Conservation (phyloP, 2,113 vertebrate species). For the Phylloscopus trochiloides region DNA sequence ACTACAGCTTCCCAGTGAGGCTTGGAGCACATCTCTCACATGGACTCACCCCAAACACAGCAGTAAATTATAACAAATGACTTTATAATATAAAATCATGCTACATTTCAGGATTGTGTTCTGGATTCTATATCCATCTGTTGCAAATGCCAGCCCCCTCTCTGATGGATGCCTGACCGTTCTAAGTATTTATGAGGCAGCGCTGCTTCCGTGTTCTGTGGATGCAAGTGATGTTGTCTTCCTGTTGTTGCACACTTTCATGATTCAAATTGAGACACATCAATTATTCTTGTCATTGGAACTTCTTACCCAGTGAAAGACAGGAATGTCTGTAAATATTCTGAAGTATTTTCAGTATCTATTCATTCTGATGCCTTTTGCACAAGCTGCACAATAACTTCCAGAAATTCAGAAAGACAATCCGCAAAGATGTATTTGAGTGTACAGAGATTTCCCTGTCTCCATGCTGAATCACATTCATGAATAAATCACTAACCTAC, state of each 20-base stretch:
- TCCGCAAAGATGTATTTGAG: background rate
- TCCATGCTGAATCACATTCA: background rate
- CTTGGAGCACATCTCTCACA: background rate
- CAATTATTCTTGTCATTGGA: background rate
- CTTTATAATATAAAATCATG: background rate
- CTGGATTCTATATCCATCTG: accelerated
- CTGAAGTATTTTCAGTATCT: background rate
- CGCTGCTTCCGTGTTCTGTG: accelerated
- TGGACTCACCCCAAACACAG: background rate
- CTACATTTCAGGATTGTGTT: background rate
- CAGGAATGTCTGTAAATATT: background rate
- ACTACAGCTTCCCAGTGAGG: background rate
- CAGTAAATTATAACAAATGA: background rate
- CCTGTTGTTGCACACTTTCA: background rate
- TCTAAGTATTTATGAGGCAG: background rate
- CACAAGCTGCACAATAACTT: background rate
- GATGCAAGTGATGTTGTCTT: background rate
- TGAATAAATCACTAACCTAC: background rate
- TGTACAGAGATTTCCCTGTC: background rate
- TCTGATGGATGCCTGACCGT: background rate
- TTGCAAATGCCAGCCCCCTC: background rate
- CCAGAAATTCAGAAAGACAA: background rate
- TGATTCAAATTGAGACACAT: background rate
- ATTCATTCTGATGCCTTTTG: background rate
- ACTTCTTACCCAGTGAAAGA: background rate